A percentile compares a stretch with the other conserved stretches of the same genome.
Evolutionary conservation across 2,888 invertebrate genomes (phyloP).

Genomic region (Rhogogaster chlorosoma): DNA sequence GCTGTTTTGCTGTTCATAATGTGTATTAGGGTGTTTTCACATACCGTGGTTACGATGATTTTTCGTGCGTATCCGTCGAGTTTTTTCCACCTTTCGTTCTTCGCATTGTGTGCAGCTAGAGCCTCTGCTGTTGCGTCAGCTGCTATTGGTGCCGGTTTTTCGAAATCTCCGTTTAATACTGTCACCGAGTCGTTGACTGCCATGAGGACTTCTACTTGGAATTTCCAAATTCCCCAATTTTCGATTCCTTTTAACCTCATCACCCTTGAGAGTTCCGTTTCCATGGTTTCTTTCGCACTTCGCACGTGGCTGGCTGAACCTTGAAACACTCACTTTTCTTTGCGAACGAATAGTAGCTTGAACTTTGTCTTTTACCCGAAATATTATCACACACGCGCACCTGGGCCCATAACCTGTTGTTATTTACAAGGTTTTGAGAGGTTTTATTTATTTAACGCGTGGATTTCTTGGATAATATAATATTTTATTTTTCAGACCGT

Average conservation of each 20-base stretch:
- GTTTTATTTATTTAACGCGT: no score
- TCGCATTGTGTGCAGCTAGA: slow-evolving; percentile 17
- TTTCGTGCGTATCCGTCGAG: slow-evolving; percentile 61
- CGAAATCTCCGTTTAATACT: slow-evolving; percentile 30
- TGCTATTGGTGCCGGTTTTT: neutral
- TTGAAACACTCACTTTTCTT: no score
- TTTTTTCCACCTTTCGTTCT: slow-evolving; percentile 55
- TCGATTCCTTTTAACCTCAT: slow-evolving; percentile 53
- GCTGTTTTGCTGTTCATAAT: slow-evolving; percentile 63
- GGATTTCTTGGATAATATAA: no score
- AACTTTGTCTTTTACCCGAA: no score
- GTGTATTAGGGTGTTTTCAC: slow-evolving; percentile 58
- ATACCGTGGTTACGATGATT: slow-evolving; percentile 61
- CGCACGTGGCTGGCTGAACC: slow-evolving; percentile 55
- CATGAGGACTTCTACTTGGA: slow-evolving; percentile 47
- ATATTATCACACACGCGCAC: no score
- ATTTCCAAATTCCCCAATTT: slow-evolving; percentile 57
- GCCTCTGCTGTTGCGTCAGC: neutral
- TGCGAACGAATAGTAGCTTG: no score
- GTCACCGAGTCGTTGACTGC: slow-evolving; percentile 43
- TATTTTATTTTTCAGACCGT: no score
- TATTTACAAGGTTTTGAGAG: no score
- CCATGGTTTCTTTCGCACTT: slow-evolving; percentile 51
- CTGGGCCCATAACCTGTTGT: no score
- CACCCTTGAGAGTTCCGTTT: slow-evolving; percentile 53